Percentiles rank a stretch among this genome's conserved stretches.
phyloP scores from a whole-genome alignment of 1,140 invertebrate genomes.

The Drosophila sproati region DNA sequence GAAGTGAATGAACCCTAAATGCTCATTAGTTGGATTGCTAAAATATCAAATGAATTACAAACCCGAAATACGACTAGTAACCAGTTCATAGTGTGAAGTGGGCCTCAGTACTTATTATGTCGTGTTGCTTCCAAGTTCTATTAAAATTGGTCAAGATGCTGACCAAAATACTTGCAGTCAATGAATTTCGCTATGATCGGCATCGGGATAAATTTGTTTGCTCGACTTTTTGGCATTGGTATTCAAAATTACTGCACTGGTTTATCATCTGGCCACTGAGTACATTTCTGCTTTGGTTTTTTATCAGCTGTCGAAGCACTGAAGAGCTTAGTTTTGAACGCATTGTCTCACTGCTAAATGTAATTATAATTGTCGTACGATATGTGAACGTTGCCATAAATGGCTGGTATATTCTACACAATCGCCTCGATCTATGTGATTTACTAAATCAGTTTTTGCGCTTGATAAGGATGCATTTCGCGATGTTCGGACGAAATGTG shows the following conservation, averaged over 20 bases:
- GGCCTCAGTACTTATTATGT: not conserved
- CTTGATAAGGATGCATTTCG: not conserved
- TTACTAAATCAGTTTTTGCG: not conserved
- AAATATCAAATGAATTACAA: no score
- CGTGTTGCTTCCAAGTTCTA: not conserved
- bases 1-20: no score
- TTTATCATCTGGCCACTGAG: not conserved
- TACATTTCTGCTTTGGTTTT: not conserved
- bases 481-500: not conserved
- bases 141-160: not conserved
- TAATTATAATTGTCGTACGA: not conserved
- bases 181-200: not conserved
- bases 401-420: not conserved
- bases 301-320: not conserved
- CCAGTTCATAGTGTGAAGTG: not conserved
- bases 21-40: no score
- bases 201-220: not conserved
- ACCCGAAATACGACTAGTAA: not conserved
- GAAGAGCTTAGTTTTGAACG: not conserved
- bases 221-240: not conserved
- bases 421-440: not conserved
- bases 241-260: not conserved
- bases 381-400: not conserved
- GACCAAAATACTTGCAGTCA: slow-evolving; percentile 1
- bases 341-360: not conserved